A percentile compares a stretch with the other conserved stretches of the same genome.
These are phyloP conservation scores for Drosophila erecta DNA, from an alignment of 1,140 invertebrate genomes.

Conservation along the genomic window DNA sequence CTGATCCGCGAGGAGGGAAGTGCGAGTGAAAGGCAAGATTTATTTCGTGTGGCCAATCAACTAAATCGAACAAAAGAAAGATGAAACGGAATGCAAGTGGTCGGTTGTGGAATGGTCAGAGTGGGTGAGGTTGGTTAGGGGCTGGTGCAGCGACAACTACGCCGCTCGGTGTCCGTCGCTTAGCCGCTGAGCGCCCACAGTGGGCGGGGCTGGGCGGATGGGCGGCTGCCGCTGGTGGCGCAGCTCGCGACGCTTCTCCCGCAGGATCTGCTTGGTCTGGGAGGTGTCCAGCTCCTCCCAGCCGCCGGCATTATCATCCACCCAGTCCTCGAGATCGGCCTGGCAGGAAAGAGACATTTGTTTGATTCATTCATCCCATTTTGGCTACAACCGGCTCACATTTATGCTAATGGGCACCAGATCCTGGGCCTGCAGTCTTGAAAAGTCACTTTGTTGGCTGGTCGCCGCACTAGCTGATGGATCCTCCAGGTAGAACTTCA, in stretches of 20 bases:
- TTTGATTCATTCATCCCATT: neutral
- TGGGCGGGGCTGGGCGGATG: slow-evolving; percentile 29
- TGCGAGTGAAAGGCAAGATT: slow-evolving; percentile 58
- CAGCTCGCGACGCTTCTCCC: slow-evolving; percentile 80
- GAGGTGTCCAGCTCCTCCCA: slow-evolving; percentile 84
- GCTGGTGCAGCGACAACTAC: slow-evolving; percentile 38
- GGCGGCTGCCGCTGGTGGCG: slow-evolving; percentile 71
- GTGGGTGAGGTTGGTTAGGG: neutral
- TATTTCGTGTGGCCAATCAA: slow-evolving; percentile 57
- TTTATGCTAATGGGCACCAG: slow-evolving; percentile 75
- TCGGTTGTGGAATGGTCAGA: slow-evolving; percentile 13
- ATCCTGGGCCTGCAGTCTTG: slow-evolving; percentile 76
- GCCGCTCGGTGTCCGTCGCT: slow-evolving; percentile 55
- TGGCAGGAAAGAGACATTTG: slow-evolving; percentile 14
- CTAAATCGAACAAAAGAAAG: slow-evolving; percentile 41
- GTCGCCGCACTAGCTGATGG: slow-evolving; percentile 10
- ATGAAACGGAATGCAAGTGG: slow-evolving; percentile 11
- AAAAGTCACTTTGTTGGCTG: slow-evolving; percentile 58
- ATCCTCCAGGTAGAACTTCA: slow-evolving; percentile 71
- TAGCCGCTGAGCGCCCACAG: slow-evolving; percentile 69
- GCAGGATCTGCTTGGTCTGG: slow-evolving; percentile 79
- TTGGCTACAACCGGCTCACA: slow-evolving; percentile 34
- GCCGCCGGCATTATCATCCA: slow-evolving; percentile 75
- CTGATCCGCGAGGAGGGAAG: slow-evolving; percentile 40
- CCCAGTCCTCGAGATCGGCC: slow-evolving; percentile 84